phyloP scores from a whole-genome alignment of 64 coral and sea anemone species.

The Montipora capricornis region DNA sequence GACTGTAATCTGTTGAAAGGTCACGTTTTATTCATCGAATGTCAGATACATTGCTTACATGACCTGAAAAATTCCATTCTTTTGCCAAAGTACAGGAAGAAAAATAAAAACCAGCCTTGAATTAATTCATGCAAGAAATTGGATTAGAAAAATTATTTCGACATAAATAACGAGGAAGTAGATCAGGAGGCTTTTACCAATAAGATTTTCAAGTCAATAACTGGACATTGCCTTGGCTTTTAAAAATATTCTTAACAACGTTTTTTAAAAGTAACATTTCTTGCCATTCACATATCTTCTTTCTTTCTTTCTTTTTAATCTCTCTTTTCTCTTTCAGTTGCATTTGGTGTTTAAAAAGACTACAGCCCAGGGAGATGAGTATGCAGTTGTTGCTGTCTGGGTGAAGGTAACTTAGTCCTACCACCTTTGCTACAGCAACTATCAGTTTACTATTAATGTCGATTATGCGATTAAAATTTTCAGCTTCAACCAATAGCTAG shows the following conservation, averaged over 20 bases:
- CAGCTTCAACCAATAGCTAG: not conserved
- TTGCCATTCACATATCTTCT: too few species aligned
- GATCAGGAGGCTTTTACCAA: not conserved
- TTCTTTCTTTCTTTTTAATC: not conserved
- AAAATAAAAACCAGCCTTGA: not conserved
- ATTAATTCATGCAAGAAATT: not conserved
- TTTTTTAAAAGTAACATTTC: not conserved
- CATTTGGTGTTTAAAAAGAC: conserved; percentile 22
- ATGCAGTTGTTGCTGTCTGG: conserved; percentile 17
- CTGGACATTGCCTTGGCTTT: not conserved
- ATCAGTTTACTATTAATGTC: not conserved
- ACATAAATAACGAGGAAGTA: not conserved
- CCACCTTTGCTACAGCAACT: not conserved
- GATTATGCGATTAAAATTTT: not conserved
- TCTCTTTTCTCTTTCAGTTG: not conserved
- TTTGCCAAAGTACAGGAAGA: not conserved
- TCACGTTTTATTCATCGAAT: not conserved
- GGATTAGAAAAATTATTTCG: not conserved
- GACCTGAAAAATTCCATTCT: not conserved
- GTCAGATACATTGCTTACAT: not conserved
- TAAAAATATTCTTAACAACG: not conserved
- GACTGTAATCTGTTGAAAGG: not conserved
- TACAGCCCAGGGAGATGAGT: not conserved
- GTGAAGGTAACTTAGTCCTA: conserved; percentile 2
- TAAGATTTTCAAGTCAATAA: not conserved